Percentiles rank a stretch among this genome's conserved stretches.
Conservation (phyloP, 2,113 vertebrate genomes). For the Proteles cristata region DNA sequence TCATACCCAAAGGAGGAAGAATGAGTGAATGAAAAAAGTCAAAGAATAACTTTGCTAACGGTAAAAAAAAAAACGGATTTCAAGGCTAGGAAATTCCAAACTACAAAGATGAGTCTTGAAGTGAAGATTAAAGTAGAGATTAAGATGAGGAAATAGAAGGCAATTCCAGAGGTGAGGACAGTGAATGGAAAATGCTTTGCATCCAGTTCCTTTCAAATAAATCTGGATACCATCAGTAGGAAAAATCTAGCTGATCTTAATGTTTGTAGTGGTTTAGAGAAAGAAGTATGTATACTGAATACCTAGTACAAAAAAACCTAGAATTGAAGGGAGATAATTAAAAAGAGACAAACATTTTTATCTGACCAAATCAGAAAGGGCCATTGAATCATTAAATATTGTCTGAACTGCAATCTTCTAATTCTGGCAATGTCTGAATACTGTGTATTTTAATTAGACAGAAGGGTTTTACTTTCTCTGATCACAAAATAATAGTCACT, state of each 20-base stretch:
- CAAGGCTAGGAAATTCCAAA: conserved; percentile 38
- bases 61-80: background rate
- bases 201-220: background rate
- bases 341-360: conserved; percentile 9
- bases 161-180: background rate
- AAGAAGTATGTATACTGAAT: background rate
- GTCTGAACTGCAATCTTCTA: background rate
- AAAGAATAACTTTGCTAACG: background rate
- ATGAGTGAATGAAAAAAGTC: background rate
- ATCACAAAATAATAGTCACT: background rate
- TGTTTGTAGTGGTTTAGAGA: background rate
- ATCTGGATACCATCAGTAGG: conserved; percentile 10
- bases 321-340: conserved; percentile 8
- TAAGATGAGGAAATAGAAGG: conserved; percentile 11
- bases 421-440: background rate
- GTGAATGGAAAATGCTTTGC: conserved; percentile 4
- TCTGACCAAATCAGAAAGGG: background rate
- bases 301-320: background rate
- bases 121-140: conserved; percentile 38
- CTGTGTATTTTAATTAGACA: background rate
- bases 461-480: background rate
- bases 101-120: conserved; percentile 17
- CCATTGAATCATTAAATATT: background rate
- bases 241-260: background rate
- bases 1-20: background rate